Conservation (phyloP, 2,888 invertebrate species). For the Scotopteryx bipunctaria region DNA sequence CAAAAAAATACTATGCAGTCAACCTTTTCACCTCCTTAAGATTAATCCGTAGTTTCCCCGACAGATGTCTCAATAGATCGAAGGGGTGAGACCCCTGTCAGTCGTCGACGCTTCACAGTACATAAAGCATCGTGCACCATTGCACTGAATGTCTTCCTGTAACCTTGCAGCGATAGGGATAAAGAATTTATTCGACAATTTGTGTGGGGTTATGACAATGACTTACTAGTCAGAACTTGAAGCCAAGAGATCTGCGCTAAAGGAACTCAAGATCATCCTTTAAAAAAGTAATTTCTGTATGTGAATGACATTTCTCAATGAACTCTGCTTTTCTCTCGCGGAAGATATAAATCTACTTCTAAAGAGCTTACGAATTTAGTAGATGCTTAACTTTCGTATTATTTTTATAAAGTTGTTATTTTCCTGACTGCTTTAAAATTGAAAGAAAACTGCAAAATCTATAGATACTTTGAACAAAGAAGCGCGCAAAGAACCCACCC, state of each 20-base stretch:
- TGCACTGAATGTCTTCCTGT: constrained; percentile 58
- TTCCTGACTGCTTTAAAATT: no score
- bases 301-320: no score
- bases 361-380: no score
- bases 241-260: no score
- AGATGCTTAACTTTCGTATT: no score
- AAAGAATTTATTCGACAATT: constrained; percentile 27
- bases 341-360: no score
- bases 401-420: no score
- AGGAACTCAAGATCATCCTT: no score
- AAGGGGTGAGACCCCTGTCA: constrained; percentile 48
- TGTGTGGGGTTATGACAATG: constrained; percentile 11
- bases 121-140: constrained; percentile 74
- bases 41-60: constrained; percentile 24
- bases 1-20: background rate
- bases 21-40: constrained; percentile 25
- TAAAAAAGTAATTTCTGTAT: no score
- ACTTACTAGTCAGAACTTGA: background rate
- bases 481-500: constrained; percentile 43
- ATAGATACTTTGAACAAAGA: background rate
- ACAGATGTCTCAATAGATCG: constrained; percentile 49
- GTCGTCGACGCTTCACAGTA: constrained; percentile 71
- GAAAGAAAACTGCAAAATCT: background rate
- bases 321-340: no score
- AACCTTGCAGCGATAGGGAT: constrained; percentile 27